A percentile compares a stretch with the other conserved stretches of the same genome.
Conservation (phyloP, 1,140 invertebrate genomes). For the Aethina tumida region DNA sequence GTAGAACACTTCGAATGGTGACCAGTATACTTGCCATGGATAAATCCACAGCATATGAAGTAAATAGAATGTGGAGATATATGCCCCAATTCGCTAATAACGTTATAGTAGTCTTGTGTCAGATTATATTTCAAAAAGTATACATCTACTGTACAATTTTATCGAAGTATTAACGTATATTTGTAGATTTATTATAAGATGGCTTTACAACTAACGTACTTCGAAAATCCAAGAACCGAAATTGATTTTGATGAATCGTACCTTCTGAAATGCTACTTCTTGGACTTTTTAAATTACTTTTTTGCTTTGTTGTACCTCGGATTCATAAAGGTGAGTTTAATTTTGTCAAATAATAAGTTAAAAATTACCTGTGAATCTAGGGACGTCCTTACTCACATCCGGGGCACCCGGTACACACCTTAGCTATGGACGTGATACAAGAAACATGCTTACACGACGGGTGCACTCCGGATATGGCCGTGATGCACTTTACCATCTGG, state of each 20-base stretch:
- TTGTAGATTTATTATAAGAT: too few relatives aligned
- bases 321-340: conserved; percentile 71
- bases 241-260: conserved; percentile 94
- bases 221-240: conserved; percentile 89
- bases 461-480: conserved; percentile 20
- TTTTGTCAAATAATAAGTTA: background rate
- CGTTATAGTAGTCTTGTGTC: too few relatives aligned
- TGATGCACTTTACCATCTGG: conserved; percentile 20
- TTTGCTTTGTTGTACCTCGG: conserved; percentile 96
- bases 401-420: conserved; percentile 11
- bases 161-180: too few relatives aligned
- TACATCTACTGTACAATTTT: too few relatives aligned
- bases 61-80: too few relatives aligned
- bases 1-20: too few relatives aligned
- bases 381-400: background rate
- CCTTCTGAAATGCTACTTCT: conserved; percentile 90
- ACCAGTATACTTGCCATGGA: too few relatives aligned
- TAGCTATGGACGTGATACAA: background rate
- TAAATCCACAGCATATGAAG: too few relatives aligned
- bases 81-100: too few relatives aligned
- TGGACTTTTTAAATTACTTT: conserved; percentile 97
- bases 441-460: conserved; percentile 17
- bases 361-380: background rate
- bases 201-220: too few relatives aligned
- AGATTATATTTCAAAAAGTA: too few relatives aligned